Percentiles rank a stretch among this genome's conserved stretches.
Evolutionary conservation across 2,888 invertebrate genomes (phyloP).

Genomic region (Xiphydria camelus): DNA sequence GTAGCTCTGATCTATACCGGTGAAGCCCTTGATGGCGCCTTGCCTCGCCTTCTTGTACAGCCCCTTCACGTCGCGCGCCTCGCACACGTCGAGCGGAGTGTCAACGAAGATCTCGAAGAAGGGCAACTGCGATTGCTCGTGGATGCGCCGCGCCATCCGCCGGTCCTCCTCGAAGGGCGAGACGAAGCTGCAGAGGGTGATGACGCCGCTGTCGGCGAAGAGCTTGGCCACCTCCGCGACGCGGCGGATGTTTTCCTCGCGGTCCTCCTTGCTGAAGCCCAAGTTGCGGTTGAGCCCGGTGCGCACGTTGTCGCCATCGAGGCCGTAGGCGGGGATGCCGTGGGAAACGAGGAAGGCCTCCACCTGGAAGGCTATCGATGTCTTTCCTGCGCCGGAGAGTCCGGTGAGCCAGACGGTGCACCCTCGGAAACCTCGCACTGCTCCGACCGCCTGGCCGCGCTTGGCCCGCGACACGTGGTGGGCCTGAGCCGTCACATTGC

Average conservation of each 20-base stretch:
- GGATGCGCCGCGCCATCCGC: slow-evolving; percentile 83
- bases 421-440: slow-evolving; percentile 84
- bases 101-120: slow-evolving; percentile 97
- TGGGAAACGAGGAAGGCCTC: slow-evolving; percentile 87
- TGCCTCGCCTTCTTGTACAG: slow-evolving; percentile 95
- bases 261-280: slow-evolving; percentile 88
- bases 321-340: slow-evolving; percentile 91
- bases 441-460: slow-evolving; percentile 85
- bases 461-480: slow-evolving; percentile 91
- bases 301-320: slow-evolving; percentile 97
- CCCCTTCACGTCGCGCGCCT: slow-evolving; percentile 92
- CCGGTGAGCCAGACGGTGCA: slow-evolving; percentile 99
- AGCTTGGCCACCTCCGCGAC: slow-evolving; percentile 96
- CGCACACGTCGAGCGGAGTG: slow-evolving; percentile 90
- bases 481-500: slow-evolving; percentile 90
- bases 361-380: slow-evolving; percentile 92
- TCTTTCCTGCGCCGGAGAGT: slow-evolving; percentile 89
- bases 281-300: slow-evolving; percentile 94
- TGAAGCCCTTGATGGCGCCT: slow-evolving; percentile 83
- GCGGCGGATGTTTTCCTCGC: slow-evolving; percentile 95
- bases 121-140: slow-evolving; percentile 79
- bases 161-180: slow-evolving; percentile 94
- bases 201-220: slow-evolving; percentile 95
- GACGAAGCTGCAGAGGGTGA: slow-evolving; percentile 95
- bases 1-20: slow-evolving; percentile 92